Evolutionary conservation across 1,140 invertebrate genomes (phyloP).

Genomic region (Subanguina moxae): DNA sequence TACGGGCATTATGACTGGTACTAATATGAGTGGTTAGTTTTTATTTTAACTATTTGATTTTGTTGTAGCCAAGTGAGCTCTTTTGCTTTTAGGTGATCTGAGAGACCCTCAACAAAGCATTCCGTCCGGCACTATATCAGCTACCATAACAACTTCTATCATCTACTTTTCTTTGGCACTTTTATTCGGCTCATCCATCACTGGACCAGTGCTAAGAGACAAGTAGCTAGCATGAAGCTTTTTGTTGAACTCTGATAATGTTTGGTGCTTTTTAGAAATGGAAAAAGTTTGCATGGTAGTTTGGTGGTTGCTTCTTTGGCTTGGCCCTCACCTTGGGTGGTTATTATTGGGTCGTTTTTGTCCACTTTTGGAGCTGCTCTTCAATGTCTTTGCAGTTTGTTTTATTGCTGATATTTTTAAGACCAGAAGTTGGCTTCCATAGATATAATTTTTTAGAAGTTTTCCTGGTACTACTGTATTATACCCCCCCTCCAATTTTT

Average conservation of each 20-base stretch:
- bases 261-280: slow-evolving; percentile 35
- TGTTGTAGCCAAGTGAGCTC: background rate
- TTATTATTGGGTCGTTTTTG: slow-evolving; percentile 90
- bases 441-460: slow-evolving; percentile 8
- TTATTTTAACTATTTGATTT: background rate
- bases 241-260: slow-evolving; percentile 50
- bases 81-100: slow-evolving; percentile 72
- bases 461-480: too few species aligned
- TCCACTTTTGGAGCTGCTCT: slow-evolving; percentile 94
- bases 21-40: slow-evolving; percentile 54
- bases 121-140: slow-evolving; percentile 89
- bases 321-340: slow-evolving; percentile 97
- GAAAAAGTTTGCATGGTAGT: slow-evolving; percentile 66
- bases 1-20: slow-evolving; percentile 64
- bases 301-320: slow-evolving; percentile 92
- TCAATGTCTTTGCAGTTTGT: slow-evolving; percentile 85
- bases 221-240: slow-evolving; percentile 65
- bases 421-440: too few species aligned
- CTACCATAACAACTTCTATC: slow-evolving; percentile 88
- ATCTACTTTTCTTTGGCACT: slow-evolving; percentile 85
- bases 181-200: slow-evolving; percentile 87
- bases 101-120: slow-evolving; percentile 81
- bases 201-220: slow-evolving; percentile 86
- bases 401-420: background rate
- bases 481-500: too few species aligned